Evolutionary conservation across 1,140 invertebrate genomes (phyloP).

Genomic region (Myzus persicae): DNA sequence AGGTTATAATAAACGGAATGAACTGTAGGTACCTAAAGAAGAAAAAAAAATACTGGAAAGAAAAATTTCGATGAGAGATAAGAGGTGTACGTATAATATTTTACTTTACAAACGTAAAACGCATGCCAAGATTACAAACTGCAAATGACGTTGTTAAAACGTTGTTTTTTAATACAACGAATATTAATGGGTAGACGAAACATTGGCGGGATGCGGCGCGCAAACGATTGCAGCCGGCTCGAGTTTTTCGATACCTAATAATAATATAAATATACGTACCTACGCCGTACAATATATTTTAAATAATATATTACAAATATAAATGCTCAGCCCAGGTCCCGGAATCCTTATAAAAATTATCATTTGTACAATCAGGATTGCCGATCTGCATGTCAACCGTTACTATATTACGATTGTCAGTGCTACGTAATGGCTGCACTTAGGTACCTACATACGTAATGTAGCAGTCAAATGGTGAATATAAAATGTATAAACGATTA

Average conservation of each 20-base stretch:
- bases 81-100: background rate
- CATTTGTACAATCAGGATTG: background rate
- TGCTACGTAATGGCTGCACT: background rate
- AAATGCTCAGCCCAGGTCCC: background rate
- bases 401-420: background rate
- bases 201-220: background rate
- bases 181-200: conserved; percentile 17
- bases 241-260: conserved; percentile 19
- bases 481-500: background rate
- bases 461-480: conserved; percentile 5
- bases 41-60: background rate
- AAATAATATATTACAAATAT: background rate
- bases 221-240: conserved; percentile 13
- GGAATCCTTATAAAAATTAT: conserved; percentile 6
- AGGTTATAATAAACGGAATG: background rate
- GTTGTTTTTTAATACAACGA: background rate
- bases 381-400: conserved; percentile 29
- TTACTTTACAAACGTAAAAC: conserved; percentile 13
- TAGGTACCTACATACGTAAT: background rate
- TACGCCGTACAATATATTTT: background rate
- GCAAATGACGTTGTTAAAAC: conserved; percentile 8
- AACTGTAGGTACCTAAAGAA: background rate
- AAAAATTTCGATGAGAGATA: background rate
- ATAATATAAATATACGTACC: background rate
- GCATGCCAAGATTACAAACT: conserved; percentile 17